These are phyloP conservation scores for Aphaenogaster ashmeadi DNA, from an alignment of 1,140 invertebrate species.

Conservation along the genomic window DNA sequence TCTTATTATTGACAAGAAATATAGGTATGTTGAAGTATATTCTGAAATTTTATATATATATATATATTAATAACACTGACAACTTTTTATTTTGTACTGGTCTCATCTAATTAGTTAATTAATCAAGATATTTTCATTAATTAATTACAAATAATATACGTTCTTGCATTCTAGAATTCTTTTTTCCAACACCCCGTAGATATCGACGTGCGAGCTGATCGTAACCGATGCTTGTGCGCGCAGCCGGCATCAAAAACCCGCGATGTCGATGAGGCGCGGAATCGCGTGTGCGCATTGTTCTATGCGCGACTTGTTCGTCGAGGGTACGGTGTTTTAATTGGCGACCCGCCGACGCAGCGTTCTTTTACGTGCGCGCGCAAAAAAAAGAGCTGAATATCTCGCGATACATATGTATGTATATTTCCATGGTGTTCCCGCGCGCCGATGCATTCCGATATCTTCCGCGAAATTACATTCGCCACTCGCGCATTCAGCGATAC, in stretches of 20 bases:
- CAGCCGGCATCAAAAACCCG: constrained; percentile 59
- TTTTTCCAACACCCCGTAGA: constrained; percentile 18
- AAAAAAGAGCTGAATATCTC: constrained; percentile 55
- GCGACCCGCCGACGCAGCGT: constrained; percentile 66
- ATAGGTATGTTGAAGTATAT: neutral
- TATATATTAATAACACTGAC: neutral
- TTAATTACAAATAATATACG: neutral
- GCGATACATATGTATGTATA: constrained; percentile 54
- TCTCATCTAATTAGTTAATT: neutral
- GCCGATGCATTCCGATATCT: constrained; percentile 71
- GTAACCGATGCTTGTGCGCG: neutral
- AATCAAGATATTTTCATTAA: neutral
- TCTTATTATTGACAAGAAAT: neutral
- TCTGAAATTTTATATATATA: neutral
- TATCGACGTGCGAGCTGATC: neutral
- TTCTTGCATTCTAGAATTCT: neutral
- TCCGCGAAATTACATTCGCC: constrained; percentile 69
- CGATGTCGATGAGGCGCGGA: constrained; percentile 70
- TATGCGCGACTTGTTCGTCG: constrained; percentile 56
- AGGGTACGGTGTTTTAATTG: constrained; percentile 72
- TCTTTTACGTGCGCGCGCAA: constrained; percentile 47
- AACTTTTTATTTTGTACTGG: neutral
- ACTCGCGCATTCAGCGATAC: constrained; percentile 69
- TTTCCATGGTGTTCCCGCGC: constrained; percentile 61
- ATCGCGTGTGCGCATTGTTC: constrained; percentile 57